phyloP scores from a whole-genome alignment of 1,140 invertebrate genomes.

The Riptortus pedestris region DNA sequence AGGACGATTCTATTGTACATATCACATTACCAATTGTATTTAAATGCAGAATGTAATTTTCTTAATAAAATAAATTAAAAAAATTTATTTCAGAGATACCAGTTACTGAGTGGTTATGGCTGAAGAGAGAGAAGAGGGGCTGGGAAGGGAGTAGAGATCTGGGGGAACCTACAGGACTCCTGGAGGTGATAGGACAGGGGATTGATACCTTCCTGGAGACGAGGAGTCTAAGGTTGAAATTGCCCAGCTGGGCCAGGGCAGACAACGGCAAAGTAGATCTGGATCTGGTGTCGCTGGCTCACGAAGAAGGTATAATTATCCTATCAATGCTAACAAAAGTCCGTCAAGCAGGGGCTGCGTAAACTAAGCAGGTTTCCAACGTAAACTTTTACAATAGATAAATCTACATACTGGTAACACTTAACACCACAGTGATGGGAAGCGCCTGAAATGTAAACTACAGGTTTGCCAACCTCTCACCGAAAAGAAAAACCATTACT shows the following conservation, averaged over 20 bases:
- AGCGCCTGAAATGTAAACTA: background rate
- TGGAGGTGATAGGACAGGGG: slow-evolving; percentile 1
- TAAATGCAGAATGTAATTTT: too few relatives aligned
- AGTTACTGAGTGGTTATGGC: slow-evolving; percentile 18
- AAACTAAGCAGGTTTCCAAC: too few relatives aligned
- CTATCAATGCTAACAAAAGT: background rate
- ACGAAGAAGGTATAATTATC: background rate
- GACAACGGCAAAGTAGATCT: background rate
- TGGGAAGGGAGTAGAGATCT: background rate
- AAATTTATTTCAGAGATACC: slow-evolving; percentile 24
- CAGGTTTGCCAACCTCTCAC: too few relatives aligned
- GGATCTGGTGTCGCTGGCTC: background rate
- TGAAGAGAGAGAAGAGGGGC: background rate
- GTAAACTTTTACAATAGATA: too few relatives aligned
- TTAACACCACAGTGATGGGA: background rate
- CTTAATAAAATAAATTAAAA: too few relatives aligned
- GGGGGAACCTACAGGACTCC: background rate
- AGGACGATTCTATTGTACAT: too few relatives aligned
- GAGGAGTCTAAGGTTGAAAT: slow-evolving; percentile 6
- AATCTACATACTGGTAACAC: too few relatives aligned
- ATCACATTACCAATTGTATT: too few relatives aligned
- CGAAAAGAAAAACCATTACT: too few relatives aligned
- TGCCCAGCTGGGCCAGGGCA: slow-evolving; percentile 18
- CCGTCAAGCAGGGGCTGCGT: too few relatives aligned
- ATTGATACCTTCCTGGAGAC: slow-evolving; percentile 19